A percentile compares a stretch with the other conserved stretches of the same genome.
Evolutionary conservation across 2,888 invertebrate genomes (phyloP).

Genomic region (Entomobrya proxima): DNA sequence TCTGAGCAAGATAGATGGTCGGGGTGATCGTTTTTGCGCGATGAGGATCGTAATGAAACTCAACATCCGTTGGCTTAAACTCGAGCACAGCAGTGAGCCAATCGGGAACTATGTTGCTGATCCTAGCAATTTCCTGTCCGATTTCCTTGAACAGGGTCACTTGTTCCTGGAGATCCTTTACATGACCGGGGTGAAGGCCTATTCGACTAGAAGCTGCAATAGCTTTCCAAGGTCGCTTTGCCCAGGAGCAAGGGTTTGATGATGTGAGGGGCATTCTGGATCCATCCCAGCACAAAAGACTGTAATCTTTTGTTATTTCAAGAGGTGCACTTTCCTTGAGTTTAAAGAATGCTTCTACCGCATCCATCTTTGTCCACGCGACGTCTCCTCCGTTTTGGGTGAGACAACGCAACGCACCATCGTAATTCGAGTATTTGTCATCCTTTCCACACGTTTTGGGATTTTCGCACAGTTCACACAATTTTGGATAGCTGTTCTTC

Average conservation of each 20-base stretch:
- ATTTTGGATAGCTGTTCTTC: constrained; percentile 83
- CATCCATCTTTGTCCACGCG: constrained; percentile 77
- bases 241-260: constrained; percentile 69
- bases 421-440: constrained; percentile 77
- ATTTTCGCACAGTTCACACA: constrained; percentile 85
- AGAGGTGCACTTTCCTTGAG: constrained; percentile 45
- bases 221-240: constrained; percentile 69
- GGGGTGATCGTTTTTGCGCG: constrained; percentile 64
- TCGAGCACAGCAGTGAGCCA: constrained; percentile 62
- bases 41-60: constrained; percentile 48
- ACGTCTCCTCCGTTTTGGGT: constrained; percentile 79
- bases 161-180: constrained; percentile 67
- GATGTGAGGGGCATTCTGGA: constrained; percentile 61
- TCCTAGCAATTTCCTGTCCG: neutral
- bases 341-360: constrained; percentile 69
- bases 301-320: constrained; percentile 52
- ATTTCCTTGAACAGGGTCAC: constrained; percentile 37
- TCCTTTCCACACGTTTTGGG: constrained; percentile 83
- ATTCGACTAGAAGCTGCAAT: constrained; percentile 63
- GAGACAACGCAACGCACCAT: constrained; percentile 79
- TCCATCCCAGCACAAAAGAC: constrained; percentile 72
- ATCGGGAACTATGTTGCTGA: constrained; percentile 38
- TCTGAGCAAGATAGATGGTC: constrained; percentile 49
- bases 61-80: constrained; percentile 43
- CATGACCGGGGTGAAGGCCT: neutral